Conservation (phyloP, 2,113 vertebrate genomes). For the Microtus oregoni region DNA sequence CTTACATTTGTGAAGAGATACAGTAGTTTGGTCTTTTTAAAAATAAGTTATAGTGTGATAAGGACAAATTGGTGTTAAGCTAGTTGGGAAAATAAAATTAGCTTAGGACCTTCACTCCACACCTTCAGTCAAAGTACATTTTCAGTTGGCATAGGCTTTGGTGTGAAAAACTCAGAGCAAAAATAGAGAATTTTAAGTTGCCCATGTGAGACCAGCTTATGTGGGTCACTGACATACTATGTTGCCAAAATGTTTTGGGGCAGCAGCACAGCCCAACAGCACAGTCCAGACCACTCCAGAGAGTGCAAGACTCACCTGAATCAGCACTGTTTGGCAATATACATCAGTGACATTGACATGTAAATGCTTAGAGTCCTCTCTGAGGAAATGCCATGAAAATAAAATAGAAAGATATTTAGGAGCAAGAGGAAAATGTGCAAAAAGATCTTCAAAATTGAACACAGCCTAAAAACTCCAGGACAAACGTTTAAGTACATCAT, state of each 20-base stretch:
- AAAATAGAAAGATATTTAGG: background rate
- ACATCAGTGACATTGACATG: background rate
- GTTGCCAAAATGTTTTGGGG: background rate
- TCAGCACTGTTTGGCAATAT: background rate
- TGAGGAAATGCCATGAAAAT: background rate
- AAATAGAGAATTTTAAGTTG: constrained; percentile 57
- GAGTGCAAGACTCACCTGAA: background rate
- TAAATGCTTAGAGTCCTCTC: background rate
- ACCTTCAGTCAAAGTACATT: constrained; percentile 69
- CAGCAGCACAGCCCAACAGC: background rate
- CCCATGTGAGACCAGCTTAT: constrained; percentile 1
- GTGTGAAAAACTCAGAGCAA: constrained; percentile 62
- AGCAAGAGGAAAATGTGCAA: constrained; percentile 19
- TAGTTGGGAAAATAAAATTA: constrained; percentile 57
- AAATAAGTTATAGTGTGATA: background rate
- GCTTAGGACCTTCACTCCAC: constrained; percentile 53
- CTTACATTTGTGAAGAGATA: background rate
- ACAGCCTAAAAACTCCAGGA: background rate
- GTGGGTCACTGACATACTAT: constrained; percentile 19
- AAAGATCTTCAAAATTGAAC: background rate
- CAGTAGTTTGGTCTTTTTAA: background rate
- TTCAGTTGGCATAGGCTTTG: constrained; percentile 51
- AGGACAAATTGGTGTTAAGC: background rate
- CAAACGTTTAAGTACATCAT: constrained; percentile 22
- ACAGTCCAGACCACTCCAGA: background rate